These are phyloP conservation scores for Drosophila aldrichi DNA, from an alignment of 2,888 invertebrate species.

Conservation along the genomic window DNA sequence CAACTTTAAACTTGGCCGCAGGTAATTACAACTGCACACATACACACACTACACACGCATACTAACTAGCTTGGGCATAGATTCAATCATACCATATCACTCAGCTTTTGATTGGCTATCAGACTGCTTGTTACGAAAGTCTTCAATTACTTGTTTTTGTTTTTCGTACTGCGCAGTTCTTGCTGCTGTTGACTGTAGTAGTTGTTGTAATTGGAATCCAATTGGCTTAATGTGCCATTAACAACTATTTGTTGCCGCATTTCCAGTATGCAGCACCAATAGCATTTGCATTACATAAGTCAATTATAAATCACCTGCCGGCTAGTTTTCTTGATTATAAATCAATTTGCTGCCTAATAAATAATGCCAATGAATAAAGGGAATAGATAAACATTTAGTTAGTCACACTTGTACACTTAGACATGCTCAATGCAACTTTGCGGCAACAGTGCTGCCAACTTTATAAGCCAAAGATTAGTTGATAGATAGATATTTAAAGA, in stretches of 20 bases:
- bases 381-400: background rate
- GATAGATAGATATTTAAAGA: no score
- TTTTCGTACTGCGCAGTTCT: conserved; percentile 30
- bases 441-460: background rate
- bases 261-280: background rate
- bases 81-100: conserved; percentile 4
- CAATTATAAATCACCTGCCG: conserved; percentile 18
- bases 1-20: conserved; percentile 38
- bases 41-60: background rate
- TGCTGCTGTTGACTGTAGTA: background rate
- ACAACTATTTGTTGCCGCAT: conserved; percentile 16
- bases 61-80: background rate
- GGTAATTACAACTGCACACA: conserved; percentile 42
- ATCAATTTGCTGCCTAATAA: background rate
- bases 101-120: conserved; percentile 30
- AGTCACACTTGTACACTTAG: background rate
- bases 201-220: conserved; percentile 19
- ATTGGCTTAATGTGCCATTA: conserved; percentile 23
- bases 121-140: conserved; percentile 19
- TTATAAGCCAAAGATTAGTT: background rate
- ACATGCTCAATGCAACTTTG: background rate
- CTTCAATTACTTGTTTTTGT: conserved; percentile 39
- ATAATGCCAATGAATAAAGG: background rate
- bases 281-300: conserved; percentile 4
- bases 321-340: conserved; percentile 11